Conservation (phyloP, 2,113 vertebrate genomes). For the Strix aluco region DNA sequence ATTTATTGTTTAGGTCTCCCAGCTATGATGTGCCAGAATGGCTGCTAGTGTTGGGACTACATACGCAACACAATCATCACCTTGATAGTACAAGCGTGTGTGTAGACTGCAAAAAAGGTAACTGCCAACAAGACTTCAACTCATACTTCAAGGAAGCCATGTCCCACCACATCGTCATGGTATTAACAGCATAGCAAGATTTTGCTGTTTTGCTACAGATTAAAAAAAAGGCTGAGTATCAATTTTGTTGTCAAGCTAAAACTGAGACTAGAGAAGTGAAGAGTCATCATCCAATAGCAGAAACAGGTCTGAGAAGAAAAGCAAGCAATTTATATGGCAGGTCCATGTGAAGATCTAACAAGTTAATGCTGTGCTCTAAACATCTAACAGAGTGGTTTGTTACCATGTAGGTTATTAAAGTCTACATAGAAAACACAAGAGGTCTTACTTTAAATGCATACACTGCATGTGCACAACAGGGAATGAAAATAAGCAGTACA, state of each 20-base stretch:
- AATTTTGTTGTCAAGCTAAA: not conserved
- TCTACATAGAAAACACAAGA: not conserved
- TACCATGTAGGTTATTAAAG: not conserved
- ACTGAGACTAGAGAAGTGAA: not conserved
- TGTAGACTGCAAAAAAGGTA: not conserved
- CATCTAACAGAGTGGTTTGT: not conserved
- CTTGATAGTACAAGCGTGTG: not conserved
- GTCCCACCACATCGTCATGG: not conserved
- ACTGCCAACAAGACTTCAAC: not conserved
- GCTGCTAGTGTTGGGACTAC: not conserved
- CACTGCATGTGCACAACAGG: not conserved
- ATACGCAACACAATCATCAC: not conserved
- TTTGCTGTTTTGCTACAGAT: not conserved
- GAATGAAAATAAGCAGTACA: not conserved
- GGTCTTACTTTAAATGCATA: not conserved
- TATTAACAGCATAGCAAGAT: not conserved
- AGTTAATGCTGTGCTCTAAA: not conserved
- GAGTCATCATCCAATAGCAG: not conserved
- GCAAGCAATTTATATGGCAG: not conserved
- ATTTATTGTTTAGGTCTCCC: not conserved
- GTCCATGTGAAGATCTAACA: not conserved
- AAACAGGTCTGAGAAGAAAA: not conserved
- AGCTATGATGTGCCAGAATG: not conserved
- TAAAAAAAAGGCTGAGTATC: not conserved
- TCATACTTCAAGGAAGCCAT: not conserved